phyloP scores from a whole-genome alignment of 2,113 vertebrate species.

The Misgurnus anguillicaudatus region DNA sequence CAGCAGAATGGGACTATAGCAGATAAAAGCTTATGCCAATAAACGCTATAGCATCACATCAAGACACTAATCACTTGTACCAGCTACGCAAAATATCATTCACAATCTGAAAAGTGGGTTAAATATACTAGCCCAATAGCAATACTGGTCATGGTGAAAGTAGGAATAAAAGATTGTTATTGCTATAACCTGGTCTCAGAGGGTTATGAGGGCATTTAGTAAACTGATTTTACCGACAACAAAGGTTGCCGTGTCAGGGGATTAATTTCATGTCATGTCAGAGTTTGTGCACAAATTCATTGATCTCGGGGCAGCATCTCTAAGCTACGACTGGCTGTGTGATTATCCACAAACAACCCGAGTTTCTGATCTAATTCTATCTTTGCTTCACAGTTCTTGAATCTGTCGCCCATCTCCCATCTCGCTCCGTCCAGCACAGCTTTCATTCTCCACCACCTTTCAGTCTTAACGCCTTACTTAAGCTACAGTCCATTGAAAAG shows the following conservation, averaged over 20 bases:
- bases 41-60: constrained; percentile 44
- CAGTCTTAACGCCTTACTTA: constrained; percentile 57
- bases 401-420: constrained; percentile 40
- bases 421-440: constrained; percentile 24
- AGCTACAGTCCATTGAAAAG: constrained; percentile 60
- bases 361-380: constrained; percentile 48
- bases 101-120: constrained; percentile 30
- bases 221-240: constrained; percentile 43
- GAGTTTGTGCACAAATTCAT: constrained; percentile 34
- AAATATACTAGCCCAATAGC: background rate
- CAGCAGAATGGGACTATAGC: constrained; percentile 41
- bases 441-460: constrained; percentile 51
- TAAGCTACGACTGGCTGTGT: constrained; percentile 32
- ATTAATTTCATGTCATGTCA: constrained; percentile 50
- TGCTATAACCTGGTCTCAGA: constrained; percentile 7
- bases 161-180: background rate
- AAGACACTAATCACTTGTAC: constrained; percentile 50
- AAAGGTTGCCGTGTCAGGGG: constrained; percentile 45
- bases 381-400: constrained; percentile 38
- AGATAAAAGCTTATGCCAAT: constrained; percentile 44
- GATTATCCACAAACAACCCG: constrained; percentile 50
- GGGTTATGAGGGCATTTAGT: constrained; percentile 27
- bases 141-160: background rate
- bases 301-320: constrained; percentile 35
- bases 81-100: constrained; percentile 18